Base-by-base conservation (phyloP, 1,140 invertebrate genomes). In the Lasioglossum baleicum region DNA sequence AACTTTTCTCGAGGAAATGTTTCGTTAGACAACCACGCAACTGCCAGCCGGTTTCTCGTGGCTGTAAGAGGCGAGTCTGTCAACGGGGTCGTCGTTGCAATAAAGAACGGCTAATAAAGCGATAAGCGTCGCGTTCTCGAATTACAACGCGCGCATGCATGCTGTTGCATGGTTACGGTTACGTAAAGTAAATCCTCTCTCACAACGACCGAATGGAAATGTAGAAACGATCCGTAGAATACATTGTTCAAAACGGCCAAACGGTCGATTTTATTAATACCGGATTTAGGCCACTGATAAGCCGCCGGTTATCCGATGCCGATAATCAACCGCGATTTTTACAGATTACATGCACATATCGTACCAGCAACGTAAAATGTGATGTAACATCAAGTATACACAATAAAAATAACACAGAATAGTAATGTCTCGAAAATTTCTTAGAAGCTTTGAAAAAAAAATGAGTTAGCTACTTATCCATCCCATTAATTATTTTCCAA, bases 71-170 rank as follows among this genome's bases (percentile, higher is more conserved):
- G 60, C 69, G 40, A 60, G 67, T 8, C 63, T 60, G 68, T 69
- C 77, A 81, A 73, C 73, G 64, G 82, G 69, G 69, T 81, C 78
- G 73, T 63, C 78, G 40, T 56, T 48, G 83, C 73, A 77, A 85
- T 85, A 85, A 85, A 85, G 69, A 74, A 81, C 60, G 40, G 58
- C 83, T 77, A 85, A 85, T 85, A 85, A 85, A 85, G 73, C 82
- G 83, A 85, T 85, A 85, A 85, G 78, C 77, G 68, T 42, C 61
- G 64, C 73, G 44, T 40, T 74, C 75, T 56, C 82, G 83, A 85
- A 84, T 85, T 83, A 79, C 78, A 40, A 44, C 40, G 26, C 48
- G 82, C 65, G 79, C 78, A 74, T 69, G 83, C 70, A 74, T 22
- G 22, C 80, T 35, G 56, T 79, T 77, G 78, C 77, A 65, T 77